Percentiles rank a stretch among this genome's conserved stretches.
Conservation (phyloP, 1,140 invertebrate species). For the Meteorus sp. region DNA sequence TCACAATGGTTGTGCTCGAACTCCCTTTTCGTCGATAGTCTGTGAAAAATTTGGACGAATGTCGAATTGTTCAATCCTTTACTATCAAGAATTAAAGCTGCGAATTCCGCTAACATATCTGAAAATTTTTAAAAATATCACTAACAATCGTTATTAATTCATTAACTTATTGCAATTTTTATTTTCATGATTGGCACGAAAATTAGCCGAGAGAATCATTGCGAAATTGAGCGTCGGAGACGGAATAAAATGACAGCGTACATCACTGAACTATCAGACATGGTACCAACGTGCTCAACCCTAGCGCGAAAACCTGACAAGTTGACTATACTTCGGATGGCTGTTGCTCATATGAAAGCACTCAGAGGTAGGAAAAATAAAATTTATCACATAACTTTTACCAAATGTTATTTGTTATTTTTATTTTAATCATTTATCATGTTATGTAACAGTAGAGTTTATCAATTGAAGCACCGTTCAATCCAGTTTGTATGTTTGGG, state of each 20-base stretch:
- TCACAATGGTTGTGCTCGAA: too few relatives aligned
- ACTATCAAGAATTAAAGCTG: too few relatives aligned
- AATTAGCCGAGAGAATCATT: conserved; percentile 98
- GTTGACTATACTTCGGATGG: conserved; percentile 98
- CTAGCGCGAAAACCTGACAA: conserved; percentile 98
- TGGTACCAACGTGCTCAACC: conserved; percentile 98
- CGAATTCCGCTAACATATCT: too few relatives aligned
- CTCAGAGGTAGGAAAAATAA: conserved; percentile 74
- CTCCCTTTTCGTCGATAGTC: too few relatives aligned
- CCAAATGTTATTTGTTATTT: conserved; percentile 2
- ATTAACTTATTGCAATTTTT: conserved; percentile 10
- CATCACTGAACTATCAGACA: conserved; percentile 99
- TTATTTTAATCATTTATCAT: conserved; percentile 10
- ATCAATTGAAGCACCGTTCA: too few relatives aligned
- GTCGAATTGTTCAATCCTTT: too few relatives aligned
- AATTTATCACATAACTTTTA: too few relatives aligned
- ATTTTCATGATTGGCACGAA: too few relatives aligned
- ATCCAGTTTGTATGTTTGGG: too few relatives aligned
- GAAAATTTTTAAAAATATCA: too few relatives aligned
- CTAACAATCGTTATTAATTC: conserved; percentile 2
- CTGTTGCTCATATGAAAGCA: conserved; percentile 98
- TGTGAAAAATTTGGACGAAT: too few relatives aligned
- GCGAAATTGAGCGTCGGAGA: conserved; percentile 96
- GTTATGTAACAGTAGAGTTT: background rate
- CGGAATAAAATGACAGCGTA: conserved; percentile 99